A percentile compares a stretch with the other conserved stretches of the same genome.
Evolutionary conservation across 2,797 vertebrate species (phyloP).

Genomic region (Chlorospingus semifuscus): DNA sequence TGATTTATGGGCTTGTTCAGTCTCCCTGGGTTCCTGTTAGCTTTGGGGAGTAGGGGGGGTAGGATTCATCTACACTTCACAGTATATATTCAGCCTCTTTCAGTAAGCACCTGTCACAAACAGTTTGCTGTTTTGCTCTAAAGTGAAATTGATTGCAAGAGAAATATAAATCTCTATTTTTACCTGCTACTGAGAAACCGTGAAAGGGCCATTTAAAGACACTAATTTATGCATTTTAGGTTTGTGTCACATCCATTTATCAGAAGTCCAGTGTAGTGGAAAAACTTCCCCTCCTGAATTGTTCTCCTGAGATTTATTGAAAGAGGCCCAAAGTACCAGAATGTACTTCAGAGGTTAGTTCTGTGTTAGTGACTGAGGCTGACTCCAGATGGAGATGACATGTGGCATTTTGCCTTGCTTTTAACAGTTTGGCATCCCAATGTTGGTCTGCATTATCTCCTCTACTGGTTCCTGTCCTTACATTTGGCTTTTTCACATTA

Average conservation of each 20-base stretch:
- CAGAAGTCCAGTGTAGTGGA: neutral
- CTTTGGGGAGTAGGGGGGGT: neutral
- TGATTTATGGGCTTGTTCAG: neutral
- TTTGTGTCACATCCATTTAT: neutral
- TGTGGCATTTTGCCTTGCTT: neutral
- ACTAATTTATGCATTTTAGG: neutral
- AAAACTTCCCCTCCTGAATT: neutral
- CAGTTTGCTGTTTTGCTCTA: neutral
- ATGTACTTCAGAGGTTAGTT: neutral
- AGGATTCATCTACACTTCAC: neutral
- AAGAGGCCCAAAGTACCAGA: neutral
- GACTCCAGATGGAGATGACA: neutral
- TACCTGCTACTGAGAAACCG: neutral
- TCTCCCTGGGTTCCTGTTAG: neutral
- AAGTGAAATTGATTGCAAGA: neutral
- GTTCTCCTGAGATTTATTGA: neutral
- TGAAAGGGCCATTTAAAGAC: neutral
- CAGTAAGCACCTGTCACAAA: neutral
- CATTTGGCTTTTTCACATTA: neutral
- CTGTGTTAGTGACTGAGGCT: neutral
- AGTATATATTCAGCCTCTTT: neutral
- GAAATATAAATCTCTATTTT: neutral
- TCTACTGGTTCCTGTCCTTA: neutral
- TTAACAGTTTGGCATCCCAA: neutral
- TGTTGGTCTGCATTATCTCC: neutral